Conservation (phyloP, 92 coral and sea anemone species). For the Hydrozoanthus gracilis region DNA sequence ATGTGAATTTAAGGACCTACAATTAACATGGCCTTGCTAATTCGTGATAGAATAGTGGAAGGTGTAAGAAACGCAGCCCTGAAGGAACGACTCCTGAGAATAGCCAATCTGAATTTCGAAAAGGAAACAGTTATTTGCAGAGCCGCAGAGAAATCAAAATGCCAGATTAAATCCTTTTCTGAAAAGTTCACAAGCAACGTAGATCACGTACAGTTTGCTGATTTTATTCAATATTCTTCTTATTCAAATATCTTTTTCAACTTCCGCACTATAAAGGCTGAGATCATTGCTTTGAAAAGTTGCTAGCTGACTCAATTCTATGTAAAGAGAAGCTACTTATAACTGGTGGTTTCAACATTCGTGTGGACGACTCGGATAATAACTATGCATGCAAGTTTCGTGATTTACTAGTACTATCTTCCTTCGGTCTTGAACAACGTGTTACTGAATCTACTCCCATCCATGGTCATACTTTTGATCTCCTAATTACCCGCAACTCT, state of each 20-base stretch:
- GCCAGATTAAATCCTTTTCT: conserved; percentile 45
- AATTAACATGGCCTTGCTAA: conserved; percentile 57
- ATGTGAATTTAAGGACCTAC: conserved; percentile 54
- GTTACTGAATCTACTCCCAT: not conserved
- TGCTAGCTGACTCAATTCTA: too few relatives aligned
- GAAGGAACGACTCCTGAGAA: conserved; percentile 56
- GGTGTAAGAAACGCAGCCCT: conserved; percentile 53
- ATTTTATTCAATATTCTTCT: too few relatives aligned
- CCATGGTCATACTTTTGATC: not conserved
- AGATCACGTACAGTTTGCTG: too few relatives aligned
- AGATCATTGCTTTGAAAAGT: too few relatives aligned
- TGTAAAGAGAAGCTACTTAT: too few relatives aligned
- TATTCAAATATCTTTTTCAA: too few relatives aligned
- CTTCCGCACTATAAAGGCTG: too few relatives aligned
- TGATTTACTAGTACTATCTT: not conserved
- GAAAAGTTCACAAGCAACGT: not conserved
- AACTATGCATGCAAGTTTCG: not conserved
- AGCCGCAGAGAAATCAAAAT: conserved; percentile 53
- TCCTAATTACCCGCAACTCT: not conserved
- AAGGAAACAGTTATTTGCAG: conserved; percentile 55
- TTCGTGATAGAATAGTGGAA: conserved; percentile 55
- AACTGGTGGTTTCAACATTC: too few relatives aligned
- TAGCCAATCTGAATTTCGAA: conserved; percentile 47
- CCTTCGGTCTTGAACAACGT: not conserved
- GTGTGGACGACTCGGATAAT: not conserved